Base-by-base conservation (phyloP, 1,140 invertebrate species). In the Protaetia brevitarsis region DNA sequence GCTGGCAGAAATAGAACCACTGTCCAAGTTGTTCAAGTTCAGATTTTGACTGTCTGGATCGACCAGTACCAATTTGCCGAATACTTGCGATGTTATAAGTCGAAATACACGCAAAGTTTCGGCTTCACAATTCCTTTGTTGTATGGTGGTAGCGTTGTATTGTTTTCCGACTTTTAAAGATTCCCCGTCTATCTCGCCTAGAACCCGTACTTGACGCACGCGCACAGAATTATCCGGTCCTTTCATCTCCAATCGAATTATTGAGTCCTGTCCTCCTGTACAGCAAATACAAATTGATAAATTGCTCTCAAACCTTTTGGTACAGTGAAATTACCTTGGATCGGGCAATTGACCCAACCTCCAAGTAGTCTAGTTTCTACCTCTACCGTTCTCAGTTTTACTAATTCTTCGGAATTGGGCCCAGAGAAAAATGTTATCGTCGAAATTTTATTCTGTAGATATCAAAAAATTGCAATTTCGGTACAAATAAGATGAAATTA, bases 81-180 rank as follows among this genome's bases (percentile, higher is more conserved):
- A 97, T 78, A 92, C 93, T 84, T 95, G 92, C 68, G 92, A 91
- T 0, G 95, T 97, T 4, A 98, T 90, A 0, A 96, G 82, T n/a
- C 95, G 84, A 77, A 98, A 98, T 0, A 98, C 95, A 73, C 92
- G 86, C 7, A 98, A 79, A 0, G 96, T 97, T 81, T 98, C 95
- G 10, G 89, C 82, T 81, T 98, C 95, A 73, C 94, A 95, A 74
- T 94, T 91, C 59, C 88, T 84, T 72, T 94, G 92, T 64, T 95
- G 89, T 28, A 95, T 89, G 4, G 76, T 78, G 2, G 56, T 68
- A 0, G 84, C 78, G 69, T 73, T 84, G 29, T 83, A 73, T 66
- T 85, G 81, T 71, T 83, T 82, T 10, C 82, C 79, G 41, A 83
- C 65, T 76, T 82, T 81, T 21, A 82, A 66, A 0, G 78, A 76